Evolutionary conservation across 1,140 invertebrate species (phyloP).

Genomic region (Dendrolimus kikuchii): DNA sequence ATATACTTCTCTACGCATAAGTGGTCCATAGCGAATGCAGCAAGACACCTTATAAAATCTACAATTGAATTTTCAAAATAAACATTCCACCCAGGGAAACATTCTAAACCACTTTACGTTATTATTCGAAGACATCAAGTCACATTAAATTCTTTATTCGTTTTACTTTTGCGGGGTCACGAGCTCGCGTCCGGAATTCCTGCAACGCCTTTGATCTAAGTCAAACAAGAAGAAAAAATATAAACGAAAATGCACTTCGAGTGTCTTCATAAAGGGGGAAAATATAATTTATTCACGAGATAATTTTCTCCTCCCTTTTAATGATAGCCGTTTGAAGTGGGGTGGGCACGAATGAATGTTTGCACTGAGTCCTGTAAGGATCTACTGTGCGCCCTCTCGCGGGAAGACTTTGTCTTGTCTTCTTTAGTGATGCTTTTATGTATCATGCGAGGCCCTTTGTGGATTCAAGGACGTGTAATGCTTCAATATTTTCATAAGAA

Average conservation of each 20-base stretch:
- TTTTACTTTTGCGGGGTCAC: constrained; percentile 62
- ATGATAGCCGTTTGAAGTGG: constrained; percentile 51
- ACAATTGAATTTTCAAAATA: constrained; percentile 31
- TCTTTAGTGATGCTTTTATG: constrained; percentile 15
- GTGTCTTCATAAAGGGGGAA: constrained; percentile 67
- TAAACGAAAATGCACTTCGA: constrained; percentile 67
- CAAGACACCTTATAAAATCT: constrained; percentile 16
- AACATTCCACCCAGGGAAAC: constrained; percentile 41
- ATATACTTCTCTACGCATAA: background rate
- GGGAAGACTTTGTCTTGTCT: constrained; percentile 38
- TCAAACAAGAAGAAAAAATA: constrained; percentile 52
- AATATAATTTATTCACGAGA: constrained; percentile 72
- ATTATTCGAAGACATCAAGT: constrained; percentile 63
- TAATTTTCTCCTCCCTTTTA: constrained; percentile 67
- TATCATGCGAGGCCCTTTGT: too few relatives aligned
- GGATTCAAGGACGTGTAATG: too few relatives aligned
- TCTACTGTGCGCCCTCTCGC: constrained; percentile 25
- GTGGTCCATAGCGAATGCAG: background rate
- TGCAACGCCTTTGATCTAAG: constrained; percentile 63
- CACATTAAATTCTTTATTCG: constrained; percentile 65
- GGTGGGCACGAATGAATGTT: constrained; percentile 53
- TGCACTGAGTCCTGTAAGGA: constrained; percentile 29
- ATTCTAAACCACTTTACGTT: constrained; percentile 52
- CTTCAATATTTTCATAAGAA: too few relatives aligned
- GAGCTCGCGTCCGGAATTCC: constrained; percentile 44